Evolutionary conservation across 2,113 vertebrate species (phyloP).

Genomic region (Cisticola juncidis): DNA sequence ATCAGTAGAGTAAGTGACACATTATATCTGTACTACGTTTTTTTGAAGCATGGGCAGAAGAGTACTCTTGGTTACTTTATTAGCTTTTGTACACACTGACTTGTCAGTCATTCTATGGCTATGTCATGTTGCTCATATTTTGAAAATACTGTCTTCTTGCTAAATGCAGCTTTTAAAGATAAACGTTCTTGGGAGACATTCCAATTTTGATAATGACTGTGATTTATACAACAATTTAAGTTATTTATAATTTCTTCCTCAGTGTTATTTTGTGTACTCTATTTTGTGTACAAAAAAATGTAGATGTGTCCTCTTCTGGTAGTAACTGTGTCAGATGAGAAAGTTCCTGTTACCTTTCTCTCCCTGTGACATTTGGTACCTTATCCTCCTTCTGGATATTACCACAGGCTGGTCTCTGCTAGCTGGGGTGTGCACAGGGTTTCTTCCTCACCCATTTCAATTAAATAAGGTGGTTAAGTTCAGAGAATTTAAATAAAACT

Average conservation of each 20-base stretch:
- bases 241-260: neutral
- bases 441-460: neutral
- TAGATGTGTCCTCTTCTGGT: neutral
- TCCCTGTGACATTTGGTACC: neutral
- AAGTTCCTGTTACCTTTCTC: neutral
- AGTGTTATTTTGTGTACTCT: too few species aligned
- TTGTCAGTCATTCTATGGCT: neutral
- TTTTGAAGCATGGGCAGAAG: neutral
- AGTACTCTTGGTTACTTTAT: neutral
- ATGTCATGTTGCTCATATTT: neutral
- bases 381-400: neutral
- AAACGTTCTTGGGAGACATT: neutral
- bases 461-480: neutral
- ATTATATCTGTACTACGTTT: neutral
- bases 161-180: neutral
- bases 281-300: neutral
- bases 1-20: neutral
- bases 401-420: neutral
- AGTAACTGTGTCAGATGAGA: neutral
- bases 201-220: neutral
- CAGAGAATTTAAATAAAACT: neutral
- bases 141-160: neutral
- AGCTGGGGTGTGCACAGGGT: neutral
- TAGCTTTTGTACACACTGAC: neutral
- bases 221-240: neutral